A percentile compares a stretch with the other conserved stretches of the same genome.
Evolutionary conservation across 2,888 invertebrate genomes (phyloP).

Genomic region (Synergus itoensis): DNA sequence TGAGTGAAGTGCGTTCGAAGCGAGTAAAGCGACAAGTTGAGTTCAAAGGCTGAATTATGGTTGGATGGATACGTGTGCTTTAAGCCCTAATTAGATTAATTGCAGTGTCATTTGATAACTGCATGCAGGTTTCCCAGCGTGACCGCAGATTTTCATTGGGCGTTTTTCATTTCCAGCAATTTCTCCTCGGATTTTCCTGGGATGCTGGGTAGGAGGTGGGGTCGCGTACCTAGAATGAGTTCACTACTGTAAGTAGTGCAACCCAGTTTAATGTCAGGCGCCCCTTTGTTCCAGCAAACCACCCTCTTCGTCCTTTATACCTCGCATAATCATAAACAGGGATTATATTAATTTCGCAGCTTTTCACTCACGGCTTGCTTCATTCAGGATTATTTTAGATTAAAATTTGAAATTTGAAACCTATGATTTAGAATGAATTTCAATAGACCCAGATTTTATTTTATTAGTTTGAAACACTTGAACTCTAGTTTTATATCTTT

Average conservation of each 20-base stretch:
- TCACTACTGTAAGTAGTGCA: conserved; percentile 66
- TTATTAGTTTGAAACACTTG: too few relatives aligned
- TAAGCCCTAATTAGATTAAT: conserved; percentile 66
- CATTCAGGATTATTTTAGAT: neutral
- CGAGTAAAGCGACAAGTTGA: conserved; percentile 36
- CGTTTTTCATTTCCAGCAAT: conserved; percentile 54
- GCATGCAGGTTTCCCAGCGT: conserved; percentile 45
- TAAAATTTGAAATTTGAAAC: neutral
- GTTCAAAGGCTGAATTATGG: conserved; percentile 50
- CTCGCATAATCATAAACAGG: conserved; percentile 42
- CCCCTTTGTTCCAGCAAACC: conserved; percentile 50
- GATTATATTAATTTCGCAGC: conserved; percentile 30
- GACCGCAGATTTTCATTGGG: conserved; percentile 54
- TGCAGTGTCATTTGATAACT: conserved; percentile 60
- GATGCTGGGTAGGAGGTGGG: conserved; percentile 41
- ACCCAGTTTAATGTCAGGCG: conserved; percentile 69
- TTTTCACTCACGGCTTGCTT: neutral
- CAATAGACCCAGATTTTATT: too few relatives aligned
- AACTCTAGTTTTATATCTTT: too few relatives aligned
- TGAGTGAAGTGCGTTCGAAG: conserved; percentile 8
- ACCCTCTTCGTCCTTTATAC: conserved; percentile 45
- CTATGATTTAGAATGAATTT: neutral
- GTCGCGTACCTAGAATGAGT: conserved; percentile 46
- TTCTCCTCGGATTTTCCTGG: conserved; percentile 57
- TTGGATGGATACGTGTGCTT: conserved; percentile 47